Conservation (phyloP, 1,140 invertebrate genomes). For the Drosophila dunni region DNA sequence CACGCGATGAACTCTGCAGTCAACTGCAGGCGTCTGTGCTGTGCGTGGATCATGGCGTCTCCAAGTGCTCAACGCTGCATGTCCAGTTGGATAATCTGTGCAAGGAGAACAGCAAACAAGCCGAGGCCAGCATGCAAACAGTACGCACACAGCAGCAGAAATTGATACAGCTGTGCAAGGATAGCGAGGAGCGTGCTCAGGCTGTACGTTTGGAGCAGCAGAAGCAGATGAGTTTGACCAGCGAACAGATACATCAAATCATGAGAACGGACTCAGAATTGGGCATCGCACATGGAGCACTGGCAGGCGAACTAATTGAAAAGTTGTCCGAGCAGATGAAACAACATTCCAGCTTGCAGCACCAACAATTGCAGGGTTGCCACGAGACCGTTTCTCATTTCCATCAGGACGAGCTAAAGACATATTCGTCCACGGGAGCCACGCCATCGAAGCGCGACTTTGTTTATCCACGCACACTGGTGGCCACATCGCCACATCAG, state of each 20-base stretch:
- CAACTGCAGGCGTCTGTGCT: constrained; percentile 51
- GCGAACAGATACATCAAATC: constrained; percentile 27
- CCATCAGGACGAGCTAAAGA: constrained; percentile 84
- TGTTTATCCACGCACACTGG: constrained; percentile 87
- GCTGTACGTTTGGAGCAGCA: constrained; percentile 33
- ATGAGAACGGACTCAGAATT: constrained; percentile 41
- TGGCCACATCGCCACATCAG: constrained; percentile 89
- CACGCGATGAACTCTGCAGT: constrained; percentile 43
- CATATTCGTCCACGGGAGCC: constrained; percentile 85
- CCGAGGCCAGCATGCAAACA: constrained; percentile 42
- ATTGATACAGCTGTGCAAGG: constrained; percentile 24
- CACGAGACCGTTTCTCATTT: constrained; percentile 68
- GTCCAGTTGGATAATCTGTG: constrained; percentile 59
- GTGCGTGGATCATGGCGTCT: constrained; percentile 54
- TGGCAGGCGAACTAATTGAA: constrained; percentile 34
- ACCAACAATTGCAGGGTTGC: constrained; percentile 60
- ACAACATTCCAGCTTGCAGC: constrained; percentile 58
- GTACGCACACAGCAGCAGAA: constrained; percentile 22
- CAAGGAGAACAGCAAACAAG: constrained; percentile 42
- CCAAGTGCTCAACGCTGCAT: constrained; percentile 64
- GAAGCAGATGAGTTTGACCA: constrained; percentile 10
- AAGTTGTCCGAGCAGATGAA: constrained; percentile 40
- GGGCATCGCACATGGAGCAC: constrained; percentile 34
- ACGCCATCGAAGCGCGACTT: constrained; percentile 88
- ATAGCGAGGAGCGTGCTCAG: constrained; percentile 33